A percentile compares a stretch with the other conserved stretches of the same genome.
These are phyloP conservation scores for Eilema sororculum DNA, from an alignment of 2,888 invertebrate species.

Conservation along the genomic window DNA sequence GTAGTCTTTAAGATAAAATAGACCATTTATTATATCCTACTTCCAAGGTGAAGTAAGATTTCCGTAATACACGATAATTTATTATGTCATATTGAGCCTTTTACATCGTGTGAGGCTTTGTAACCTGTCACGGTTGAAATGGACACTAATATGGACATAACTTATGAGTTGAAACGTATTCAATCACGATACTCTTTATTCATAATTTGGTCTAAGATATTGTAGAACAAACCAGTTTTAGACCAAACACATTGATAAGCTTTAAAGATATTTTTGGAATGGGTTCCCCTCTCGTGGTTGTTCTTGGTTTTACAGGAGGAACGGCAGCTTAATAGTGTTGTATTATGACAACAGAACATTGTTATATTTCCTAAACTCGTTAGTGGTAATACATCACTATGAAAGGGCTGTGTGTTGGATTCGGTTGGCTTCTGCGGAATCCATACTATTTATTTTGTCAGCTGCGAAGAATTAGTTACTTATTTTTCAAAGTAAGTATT, in stretches of 20 bases:
- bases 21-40: conserved; percentile 22
- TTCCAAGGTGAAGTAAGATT: conserved; percentile 33
- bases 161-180: conserved; percentile 67
- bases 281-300: no score
- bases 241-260: background rate
- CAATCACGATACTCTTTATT: conserved; percentile 63
- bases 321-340: background rate
- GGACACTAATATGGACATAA: conserved; percentile 60
- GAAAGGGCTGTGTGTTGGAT: background rate
- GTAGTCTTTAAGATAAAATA: conserved; percentile 30
- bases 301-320: background rate
- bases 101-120: conserved; percentile 59
- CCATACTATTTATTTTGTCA: no score
- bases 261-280: no score
- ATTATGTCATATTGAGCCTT: conserved; percentile 55
- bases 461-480: no score
- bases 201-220: conserved; percentile 49
- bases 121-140: conserved; percentile 59
- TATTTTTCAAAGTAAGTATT: no score
- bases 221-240: conserved; percentile 16
- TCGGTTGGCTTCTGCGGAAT: background rate
- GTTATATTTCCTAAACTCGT: no score
- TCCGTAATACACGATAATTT: conserved; percentile 48
- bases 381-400: no score
- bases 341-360: background rate